A percentile compares a stretch with the other conserved stretches of the same genome.
These are phyloP conservation scores for Brachylomia viminalis DNA, from an alignment of 2,888 invertebrate genomes.

Conservation along the genomic window DNA sequence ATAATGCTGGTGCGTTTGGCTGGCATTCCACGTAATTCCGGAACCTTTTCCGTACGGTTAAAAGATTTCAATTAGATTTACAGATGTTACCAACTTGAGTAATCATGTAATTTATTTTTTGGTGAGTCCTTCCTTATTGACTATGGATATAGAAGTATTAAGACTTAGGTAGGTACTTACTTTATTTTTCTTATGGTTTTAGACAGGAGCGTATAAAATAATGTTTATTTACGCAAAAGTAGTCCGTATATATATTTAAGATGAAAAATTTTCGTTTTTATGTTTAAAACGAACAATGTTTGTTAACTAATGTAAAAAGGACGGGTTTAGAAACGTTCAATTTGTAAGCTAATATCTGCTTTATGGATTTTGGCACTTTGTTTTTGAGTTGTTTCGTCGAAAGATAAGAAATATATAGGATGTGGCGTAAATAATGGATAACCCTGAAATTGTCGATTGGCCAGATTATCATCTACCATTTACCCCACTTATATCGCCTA, in stretches of 20 bases:
- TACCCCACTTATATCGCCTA: no score
- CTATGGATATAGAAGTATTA: neutral
- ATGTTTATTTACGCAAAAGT: neutral
- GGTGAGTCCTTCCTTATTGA: slow-evolving; percentile 17
- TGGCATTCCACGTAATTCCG: slow-evolving; percentile 47
- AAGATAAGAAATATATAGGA: neutral
- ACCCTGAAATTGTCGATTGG: no score
- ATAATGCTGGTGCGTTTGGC: slow-evolving; percentile 54
- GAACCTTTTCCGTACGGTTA: slow-evolving; percentile 55
- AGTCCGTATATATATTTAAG: neutral
- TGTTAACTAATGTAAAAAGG: neutral
- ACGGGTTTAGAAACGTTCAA: no score
- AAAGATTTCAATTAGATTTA: slow-evolving; percentile 67
- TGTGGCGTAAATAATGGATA: no score
- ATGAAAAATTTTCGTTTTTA: neutral
- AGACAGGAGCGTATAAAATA: neutral
- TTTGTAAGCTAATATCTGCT: no score
- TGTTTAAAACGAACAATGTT: neutral
- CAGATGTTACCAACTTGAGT: slow-evolving; percentile 56
- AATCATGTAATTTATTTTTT: slow-evolving; percentile 56
- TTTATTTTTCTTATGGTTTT: neutral
- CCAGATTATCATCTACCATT: no score
- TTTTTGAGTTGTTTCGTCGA: neutral
- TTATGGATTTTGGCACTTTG: neutral
- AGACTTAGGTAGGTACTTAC: neutral